Percentiles rank a stretch among this genome's conserved stretches.
Conservation (phyloP, 2,113 vertebrate genomes). For the Agelaius phoeniceus region DNA sequence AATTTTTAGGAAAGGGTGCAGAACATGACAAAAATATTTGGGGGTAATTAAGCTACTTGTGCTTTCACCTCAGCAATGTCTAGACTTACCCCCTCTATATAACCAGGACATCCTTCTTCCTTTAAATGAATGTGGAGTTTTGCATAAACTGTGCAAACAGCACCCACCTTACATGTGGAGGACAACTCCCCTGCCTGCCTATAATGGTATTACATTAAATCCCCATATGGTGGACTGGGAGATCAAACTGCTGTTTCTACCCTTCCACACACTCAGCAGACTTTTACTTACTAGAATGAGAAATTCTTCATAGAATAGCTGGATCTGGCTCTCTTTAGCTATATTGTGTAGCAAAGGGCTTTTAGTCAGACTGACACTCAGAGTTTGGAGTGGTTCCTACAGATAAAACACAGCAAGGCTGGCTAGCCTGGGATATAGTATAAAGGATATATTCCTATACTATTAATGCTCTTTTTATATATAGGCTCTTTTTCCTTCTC, state of each 20-base stretch:
- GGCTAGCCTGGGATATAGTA: not conserved
- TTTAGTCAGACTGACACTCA: not conserved
- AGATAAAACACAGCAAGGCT: not conserved
- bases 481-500: not conserved
- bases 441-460: not conserved
- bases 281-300: not conserved
- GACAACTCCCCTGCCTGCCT: not conserved
- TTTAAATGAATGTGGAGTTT: not conserved
- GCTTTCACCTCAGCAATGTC: not conserved
- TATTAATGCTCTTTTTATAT: not conserved
- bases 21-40: not conserved
- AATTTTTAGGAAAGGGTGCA: not conserved
- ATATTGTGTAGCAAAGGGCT: not conserved
- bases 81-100: not conserved
- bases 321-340: not conserved
- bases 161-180: accelerated
- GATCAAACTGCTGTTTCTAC: not conserved
- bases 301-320: not conserved
- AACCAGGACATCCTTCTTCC: not conserved
- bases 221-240: not conserved
- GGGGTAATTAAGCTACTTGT: not conserved
- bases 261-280: not conserved
- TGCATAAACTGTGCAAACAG: not conserved
- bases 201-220: not conserved
- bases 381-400: not conserved